Evolutionary conservation across 2,888 invertebrate species (phyloP).

Genomic region (Acrobeloides nanus): DNA sequence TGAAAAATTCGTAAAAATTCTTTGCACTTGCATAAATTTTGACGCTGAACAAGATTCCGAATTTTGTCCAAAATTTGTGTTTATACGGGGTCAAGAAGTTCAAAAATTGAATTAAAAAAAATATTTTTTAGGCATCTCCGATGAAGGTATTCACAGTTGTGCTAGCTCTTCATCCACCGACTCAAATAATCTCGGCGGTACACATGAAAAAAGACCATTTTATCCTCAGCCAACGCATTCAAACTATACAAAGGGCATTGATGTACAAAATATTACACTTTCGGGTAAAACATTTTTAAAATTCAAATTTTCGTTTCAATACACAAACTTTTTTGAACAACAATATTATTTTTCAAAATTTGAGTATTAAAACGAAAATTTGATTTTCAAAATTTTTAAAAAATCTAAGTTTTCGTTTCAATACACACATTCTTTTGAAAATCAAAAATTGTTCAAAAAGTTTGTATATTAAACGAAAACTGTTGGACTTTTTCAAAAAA

Average conservation of each 20-base stretch:
- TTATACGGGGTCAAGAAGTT: neutral
- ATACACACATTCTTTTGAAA: too few species aligned
- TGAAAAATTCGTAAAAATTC: too few species aligned
- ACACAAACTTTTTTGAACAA: too few species aligned
- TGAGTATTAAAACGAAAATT: neutral
- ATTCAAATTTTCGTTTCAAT: too few species aligned
- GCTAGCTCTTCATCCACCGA: slow-evolving; percentile 35
- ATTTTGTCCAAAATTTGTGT: slow-evolving; percentile 10
- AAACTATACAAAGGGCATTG: slow-evolving; percentile 64
- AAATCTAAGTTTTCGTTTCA: too few species aligned
- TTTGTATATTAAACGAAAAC: slow-evolving; percentile 4
- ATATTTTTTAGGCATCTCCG: too few species aligned
- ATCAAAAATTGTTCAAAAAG: too few species aligned
- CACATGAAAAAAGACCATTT: slow-evolving; percentile 4
- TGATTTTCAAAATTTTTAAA: too few species aligned
- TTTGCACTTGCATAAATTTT: too few species aligned
- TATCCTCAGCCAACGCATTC: slow-evolving; percentile 14
- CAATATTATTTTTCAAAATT: too few species aligned
- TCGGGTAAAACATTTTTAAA: slow-evolving; percentile 43
- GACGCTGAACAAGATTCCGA: too few species aligned
- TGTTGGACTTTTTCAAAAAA: slow-evolving; percentile 2
- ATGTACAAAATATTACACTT: slow-evolving; percentile 62
- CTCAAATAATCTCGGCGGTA: slow-evolving; percentile 17
- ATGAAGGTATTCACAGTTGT: slow-evolving; percentile 46
- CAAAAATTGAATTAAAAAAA: slow-evolving; percentile 10